Evolutionary conservation across 2,797 vertebrate species (phyloP).

Genomic region (Vireo griseus): DNA sequence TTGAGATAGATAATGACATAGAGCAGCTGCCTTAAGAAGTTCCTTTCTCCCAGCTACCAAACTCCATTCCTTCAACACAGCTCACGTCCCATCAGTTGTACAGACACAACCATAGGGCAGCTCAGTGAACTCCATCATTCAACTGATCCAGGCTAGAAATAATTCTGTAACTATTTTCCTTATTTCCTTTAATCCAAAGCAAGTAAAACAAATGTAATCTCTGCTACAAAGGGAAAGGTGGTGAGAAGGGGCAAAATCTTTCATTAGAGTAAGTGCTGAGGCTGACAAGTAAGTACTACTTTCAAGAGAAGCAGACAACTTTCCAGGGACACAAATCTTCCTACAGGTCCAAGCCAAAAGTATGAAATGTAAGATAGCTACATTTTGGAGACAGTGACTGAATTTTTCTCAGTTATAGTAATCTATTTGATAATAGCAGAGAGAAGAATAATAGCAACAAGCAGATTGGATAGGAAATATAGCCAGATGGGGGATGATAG

Average conservation of each 20-base stretch:
- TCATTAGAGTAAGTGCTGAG: background rate
- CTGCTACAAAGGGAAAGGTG: background rate
- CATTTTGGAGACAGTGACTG: background rate
- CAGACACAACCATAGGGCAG: accelerated
- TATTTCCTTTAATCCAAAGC: background rate
- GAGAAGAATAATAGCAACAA: background rate
- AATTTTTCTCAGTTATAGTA: background rate
- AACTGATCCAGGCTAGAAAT: background rate
- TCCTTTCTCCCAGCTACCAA: background rate
- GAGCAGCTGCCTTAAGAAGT: background rate
- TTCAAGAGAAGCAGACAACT: background rate
- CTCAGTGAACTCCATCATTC: background rate
- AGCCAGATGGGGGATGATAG: background rate
- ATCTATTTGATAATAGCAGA: background rate
- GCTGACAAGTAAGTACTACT: background rate
- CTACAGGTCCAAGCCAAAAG: background rate
- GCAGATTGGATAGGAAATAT: background rate
- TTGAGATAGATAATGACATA: background rate
- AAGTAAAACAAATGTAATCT: background rate
- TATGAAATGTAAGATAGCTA: too few relatives aligned
- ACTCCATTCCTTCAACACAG: background rate
- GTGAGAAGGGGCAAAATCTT: background rate
- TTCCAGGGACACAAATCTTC: background rate
- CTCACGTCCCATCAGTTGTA: background rate
- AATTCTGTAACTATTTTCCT: background rate